Evolutionary conservation across 2,888 invertebrate genomes (phyloP).

Genomic region (Phortica okadai): DNA sequence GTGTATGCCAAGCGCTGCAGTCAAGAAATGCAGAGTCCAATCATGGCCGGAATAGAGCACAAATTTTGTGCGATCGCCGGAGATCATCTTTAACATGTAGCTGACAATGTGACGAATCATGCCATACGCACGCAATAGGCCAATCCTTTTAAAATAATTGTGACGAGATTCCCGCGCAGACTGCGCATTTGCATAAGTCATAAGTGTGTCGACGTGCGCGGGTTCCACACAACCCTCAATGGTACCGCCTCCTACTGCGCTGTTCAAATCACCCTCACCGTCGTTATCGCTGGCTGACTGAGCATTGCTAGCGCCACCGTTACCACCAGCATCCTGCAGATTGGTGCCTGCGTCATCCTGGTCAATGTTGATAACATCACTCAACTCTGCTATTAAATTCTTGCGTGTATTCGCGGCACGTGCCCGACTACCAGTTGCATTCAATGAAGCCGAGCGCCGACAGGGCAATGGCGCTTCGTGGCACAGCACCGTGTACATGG

Average conservation of each 20-base stretch:
- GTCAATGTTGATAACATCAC: constrained; percentile 76
- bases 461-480: constrained; percentile 90
- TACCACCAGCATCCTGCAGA: constrained; percentile 46
- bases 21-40: constrained; percentile 90
- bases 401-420: constrained; percentile 52
- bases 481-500: constrained; percentile 87
- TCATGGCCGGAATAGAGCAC: constrained; percentile 94
- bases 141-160: constrained; percentile 80
- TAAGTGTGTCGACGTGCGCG: constrained; percentile 86
- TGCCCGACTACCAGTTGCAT: constrained; percentile 42
- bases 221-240: constrained; percentile 80
- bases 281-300: constrained; percentile 31
- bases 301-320: constrained; percentile 32
- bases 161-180: constrained; percentile 80
- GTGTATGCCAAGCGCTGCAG: constrained; percentile 85
- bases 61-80: constrained; percentile 84
- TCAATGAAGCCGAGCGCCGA: constrained; percentile 59
- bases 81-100: constrained; percentile 88
- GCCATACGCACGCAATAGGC: constrained; percentile 87
- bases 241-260: neutral
- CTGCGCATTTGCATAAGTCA: constrained; percentile 90
- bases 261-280: constrained; percentile 29
- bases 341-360: constrained; percentile 72
- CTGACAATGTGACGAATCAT: constrained; percentile 88
- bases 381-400: constrained; percentile 66